phyloP scores from a whole-genome alignment of 2,888 invertebrate species.

The Lasioglossum pauxillum region DNA sequence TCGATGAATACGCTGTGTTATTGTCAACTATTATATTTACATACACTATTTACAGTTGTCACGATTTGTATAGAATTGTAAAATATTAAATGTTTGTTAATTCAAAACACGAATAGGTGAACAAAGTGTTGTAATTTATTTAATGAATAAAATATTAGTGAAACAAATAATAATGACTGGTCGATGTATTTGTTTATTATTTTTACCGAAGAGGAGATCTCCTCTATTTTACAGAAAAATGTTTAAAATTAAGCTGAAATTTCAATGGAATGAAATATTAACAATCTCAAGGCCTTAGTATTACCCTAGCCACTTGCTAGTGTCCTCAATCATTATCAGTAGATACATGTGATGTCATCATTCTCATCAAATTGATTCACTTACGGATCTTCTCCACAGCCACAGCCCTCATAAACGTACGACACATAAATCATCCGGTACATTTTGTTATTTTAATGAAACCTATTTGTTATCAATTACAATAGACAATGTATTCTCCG shows the following conservation, averaged over 20 bases:
- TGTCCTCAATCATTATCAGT: constrained; percentile 59
- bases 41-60: not conserved
- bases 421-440: constrained; percentile 6
- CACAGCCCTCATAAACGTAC: constrained; percentile 8
- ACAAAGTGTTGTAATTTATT: constrained; percentile 4
- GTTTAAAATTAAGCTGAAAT: not conserved
- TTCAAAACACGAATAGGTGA: not conserved
- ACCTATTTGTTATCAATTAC: not conserved
- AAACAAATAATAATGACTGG: not conserved
- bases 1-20: not conserved
- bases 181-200: not conserved
- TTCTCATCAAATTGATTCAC: constrained; percentile 26
- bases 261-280: constrained; percentile 36
- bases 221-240: not conserved
- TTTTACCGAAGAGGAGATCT: not conserved
- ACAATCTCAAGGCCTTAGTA: constrained; percentile 47
- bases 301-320: constrained; percentile 25
- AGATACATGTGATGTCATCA: constrained; percentile 26
- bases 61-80: not conserved
- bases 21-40: not conserved
- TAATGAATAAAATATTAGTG: constrained; percentile 11
- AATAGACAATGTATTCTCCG: not conserved
- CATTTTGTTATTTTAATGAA: constrained; percentile 16
- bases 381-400: constrained; percentile 20
- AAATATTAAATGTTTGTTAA: not conserved